Evolutionary conservation across 2,113 vertebrate species (phyloP).

Genomic region (Periophthalmus modestus): DNA sequence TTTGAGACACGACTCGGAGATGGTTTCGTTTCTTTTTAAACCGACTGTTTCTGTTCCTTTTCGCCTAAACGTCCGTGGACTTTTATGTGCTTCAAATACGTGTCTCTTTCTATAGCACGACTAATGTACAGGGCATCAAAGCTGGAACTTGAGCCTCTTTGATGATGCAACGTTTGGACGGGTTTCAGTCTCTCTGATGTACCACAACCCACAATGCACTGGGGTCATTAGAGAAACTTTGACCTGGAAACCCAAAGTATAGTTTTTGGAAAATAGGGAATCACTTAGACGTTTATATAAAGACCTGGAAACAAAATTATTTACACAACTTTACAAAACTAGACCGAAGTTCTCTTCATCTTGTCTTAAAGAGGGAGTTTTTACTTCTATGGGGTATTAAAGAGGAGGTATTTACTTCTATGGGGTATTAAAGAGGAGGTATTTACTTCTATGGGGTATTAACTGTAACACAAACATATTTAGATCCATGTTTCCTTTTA

Average conservation of each 20-base stretch:
- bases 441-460: too few species aligned
- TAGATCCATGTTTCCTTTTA: too few species aligned
- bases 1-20: too few species aligned
- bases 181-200: conserved; percentile 3
- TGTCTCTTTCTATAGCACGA: not conserved
- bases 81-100: not conserved
- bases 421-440: too few species aligned
- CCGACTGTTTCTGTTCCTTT: not conserved
- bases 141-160: not conserved
- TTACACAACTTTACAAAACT: too few species aligned
- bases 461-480: too few species aligned
- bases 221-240: not conserved
- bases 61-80: not conserved
- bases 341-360: too few species aligned
- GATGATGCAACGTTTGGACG: not conserved
- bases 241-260: not conserved
- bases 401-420: too few species aligned
- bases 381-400: too few species aligned
- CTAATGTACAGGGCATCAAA: not conserved
- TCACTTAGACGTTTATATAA: not conserved
- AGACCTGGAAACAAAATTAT: not conserved
- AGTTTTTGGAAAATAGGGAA: not conserved
- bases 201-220: not conserved
- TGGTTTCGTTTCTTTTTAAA: too few species aligned
- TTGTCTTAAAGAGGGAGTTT: too few species aligned